These are phyloP conservation scores for Parochlus steinenii DNA, from an alignment of 2,888 invertebrate genomes.

Conservation along the genomic window DNA sequence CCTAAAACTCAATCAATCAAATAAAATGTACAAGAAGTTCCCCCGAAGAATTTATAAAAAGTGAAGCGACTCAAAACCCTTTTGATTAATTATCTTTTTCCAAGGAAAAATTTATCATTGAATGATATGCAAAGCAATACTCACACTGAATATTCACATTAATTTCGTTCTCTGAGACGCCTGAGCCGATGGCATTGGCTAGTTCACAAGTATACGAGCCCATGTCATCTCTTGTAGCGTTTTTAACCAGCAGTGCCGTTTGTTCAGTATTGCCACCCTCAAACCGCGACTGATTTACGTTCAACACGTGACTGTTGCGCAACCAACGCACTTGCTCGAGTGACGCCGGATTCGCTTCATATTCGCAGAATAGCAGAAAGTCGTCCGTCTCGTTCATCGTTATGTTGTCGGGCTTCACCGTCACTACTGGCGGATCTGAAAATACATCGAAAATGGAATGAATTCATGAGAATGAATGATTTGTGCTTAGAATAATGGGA, in stretches of 20 bases:
- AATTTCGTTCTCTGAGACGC: conserved; percentile 53
- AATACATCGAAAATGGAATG: conserved; percentile 16
- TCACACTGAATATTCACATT: conserved; percentile 71
- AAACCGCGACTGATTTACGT: conserved; percentile 44
- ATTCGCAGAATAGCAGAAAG: conserved; percentile 60
- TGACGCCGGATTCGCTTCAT: conserved; percentile 72
- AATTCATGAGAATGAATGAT: conserved; percentile 14
- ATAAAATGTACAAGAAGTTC: not conserved
- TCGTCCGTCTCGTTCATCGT: conserved; percentile 64
- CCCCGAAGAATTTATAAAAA: no score
- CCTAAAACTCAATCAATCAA: not conserved
- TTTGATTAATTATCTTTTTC: not conserved
- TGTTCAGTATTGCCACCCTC: conserved; percentile 60
- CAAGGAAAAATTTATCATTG: conserved; percentile 12
- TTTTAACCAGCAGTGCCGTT: conserved; percentile 58
- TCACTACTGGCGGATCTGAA: conserved; percentile 73
- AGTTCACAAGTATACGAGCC: conserved; percentile 74
- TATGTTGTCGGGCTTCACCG: conserved; percentile 53
- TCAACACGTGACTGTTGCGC: conserved; percentile 35
- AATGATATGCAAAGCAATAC: no score
- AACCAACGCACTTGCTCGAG: conserved; percentile 62
- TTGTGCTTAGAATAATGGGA: conserved; percentile 11
- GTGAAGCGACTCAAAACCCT: not conserved
- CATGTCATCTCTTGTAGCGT: conserved; percentile 59
- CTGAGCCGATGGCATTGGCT: conserved; percentile 61